Evolutionary conservation across 2,888 invertebrate species (phyloP).

Genomic region (Notodonta dromedarius): DNA sequence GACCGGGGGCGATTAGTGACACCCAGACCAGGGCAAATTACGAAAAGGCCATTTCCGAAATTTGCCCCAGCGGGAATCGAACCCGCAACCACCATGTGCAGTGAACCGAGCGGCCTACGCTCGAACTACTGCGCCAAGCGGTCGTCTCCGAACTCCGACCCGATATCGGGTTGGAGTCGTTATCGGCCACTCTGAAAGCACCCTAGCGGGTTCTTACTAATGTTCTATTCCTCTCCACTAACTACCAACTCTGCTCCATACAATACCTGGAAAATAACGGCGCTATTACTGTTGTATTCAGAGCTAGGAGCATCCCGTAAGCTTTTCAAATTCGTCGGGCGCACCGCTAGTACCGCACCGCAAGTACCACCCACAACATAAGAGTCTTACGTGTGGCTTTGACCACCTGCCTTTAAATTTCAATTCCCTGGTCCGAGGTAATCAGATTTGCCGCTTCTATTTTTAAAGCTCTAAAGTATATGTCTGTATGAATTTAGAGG

Average conservation of each 20-base stretch:
- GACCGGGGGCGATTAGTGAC: no score
- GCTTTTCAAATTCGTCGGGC: conserved; percentile 49
- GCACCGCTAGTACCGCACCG: conserved; percentile 31
- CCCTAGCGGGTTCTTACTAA: no score
- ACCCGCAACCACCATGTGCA: no score
- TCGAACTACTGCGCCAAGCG: no score
- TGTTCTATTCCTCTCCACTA: neutral
- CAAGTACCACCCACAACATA: conserved; percentile 50
- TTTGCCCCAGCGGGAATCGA: no score
- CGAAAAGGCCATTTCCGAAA: no score
- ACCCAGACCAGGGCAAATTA: no score
- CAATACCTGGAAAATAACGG: conserved; percentile 7
- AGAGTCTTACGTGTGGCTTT: conserved; percentile 56
- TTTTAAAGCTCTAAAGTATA: conserved; percentile 27
- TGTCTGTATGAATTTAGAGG: conserved; percentile 8
- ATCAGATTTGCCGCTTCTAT: conserved; percentile 44
- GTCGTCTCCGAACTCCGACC: no score
- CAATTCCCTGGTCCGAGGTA: conserved; percentile 43
- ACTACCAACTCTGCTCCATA: neutral
- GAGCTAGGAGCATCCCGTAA: conserved; percentile 38
- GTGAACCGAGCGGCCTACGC: no score
- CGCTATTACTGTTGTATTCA: conserved; percentile 20
- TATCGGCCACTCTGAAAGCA: no score
- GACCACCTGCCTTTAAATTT: conserved; percentile 49
- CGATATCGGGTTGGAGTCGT: no score